Base-by-base conservation (phyloP, 2,888 invertebrate species). In the Cactoblastis cactorum region DNA sequence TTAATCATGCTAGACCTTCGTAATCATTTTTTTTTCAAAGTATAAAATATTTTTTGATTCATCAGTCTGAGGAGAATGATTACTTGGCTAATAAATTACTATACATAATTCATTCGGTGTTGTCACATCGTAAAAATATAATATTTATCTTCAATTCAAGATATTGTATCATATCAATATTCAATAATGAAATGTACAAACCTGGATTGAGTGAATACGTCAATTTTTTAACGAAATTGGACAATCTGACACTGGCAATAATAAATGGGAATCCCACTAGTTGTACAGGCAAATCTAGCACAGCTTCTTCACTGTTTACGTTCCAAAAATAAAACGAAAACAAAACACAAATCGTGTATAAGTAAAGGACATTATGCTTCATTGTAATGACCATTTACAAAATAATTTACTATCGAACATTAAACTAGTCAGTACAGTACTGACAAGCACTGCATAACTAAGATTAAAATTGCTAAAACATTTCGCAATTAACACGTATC, bases 261-360 rank as follows among this genome's bases (percentile, higher is more conserved):
- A 96, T 96, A 54, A 95, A 92, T 0, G 96, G 96, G 70, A 96
- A 96, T 19, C 96, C 96, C 34, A 96, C 91, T 51, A 96, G 83
- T 71, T 96, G 95, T n/a, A 96, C 95, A 9, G 96, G 96, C 50
- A 96, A 77, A 68, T 96, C 94, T 69, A 95, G 94, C 0, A 91
- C 68, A 11, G 92, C 91, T 63, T 92, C 91, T 53, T 74, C 67
- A 41, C 64, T 50, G 12, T 53, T 51, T n/a, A 63, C 65, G 49
- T 57, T 53, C 3, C 49, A 51, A 55, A 39, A 60, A 49, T 58
- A 53, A 32, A 48, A 53, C 5, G 63, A 34, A 5, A 71, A 52
- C 38, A 63, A 51, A 39, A 69, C 49, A 9, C 65, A 24, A 32
- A 65, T 38, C 14, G 45, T 38, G 6, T 33, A 43, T 1, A 49